phyloP scores from a whole-genome alignment of 1,140 invertebrate species.

The Chironomus tepperi region DNA sequence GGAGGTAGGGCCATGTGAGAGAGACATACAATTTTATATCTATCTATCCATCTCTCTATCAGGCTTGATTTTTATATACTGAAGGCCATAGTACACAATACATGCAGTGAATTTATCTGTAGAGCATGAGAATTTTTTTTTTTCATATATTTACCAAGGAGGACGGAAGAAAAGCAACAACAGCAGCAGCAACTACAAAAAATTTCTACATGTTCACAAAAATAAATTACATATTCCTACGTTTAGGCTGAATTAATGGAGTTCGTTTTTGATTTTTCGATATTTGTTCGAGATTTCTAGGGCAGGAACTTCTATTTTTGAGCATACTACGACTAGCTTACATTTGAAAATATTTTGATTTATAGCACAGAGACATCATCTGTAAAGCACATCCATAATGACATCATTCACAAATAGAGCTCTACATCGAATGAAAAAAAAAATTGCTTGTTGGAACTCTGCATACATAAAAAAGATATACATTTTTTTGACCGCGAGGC shows the following conservation, averaged over 20 bases:
- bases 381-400: too few species aligned
- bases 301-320: too few species aligned
- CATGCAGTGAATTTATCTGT: conserved; percentile 2
- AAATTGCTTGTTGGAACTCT: not conserved
- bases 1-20: not conserved
- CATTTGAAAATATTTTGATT: too few species aligned
- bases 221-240: not conserved
- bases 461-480: not conserved
- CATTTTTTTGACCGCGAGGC: conserved; percentile 5
- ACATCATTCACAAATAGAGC: too few species aligned
- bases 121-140: not conserved
- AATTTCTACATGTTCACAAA: not conserved
- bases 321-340: too few species aligned
- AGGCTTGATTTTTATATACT: not conserved
- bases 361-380: too few species aligned
- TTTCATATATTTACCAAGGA: not conserved
- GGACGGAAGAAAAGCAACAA: not conserved
- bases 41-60: not conserved
- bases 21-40: not conserved
- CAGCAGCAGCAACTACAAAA: not conserved
- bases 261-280: too few species aligned
- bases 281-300: too few species aligned
- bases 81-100: too few species aligned
- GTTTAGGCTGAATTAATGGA: not conserved
- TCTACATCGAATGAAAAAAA: not conserved